Evolutionary conservation across 2,797 vertebrate species (phyloP).

Genomic region (Rhabdophis nuchalis): DNA sequence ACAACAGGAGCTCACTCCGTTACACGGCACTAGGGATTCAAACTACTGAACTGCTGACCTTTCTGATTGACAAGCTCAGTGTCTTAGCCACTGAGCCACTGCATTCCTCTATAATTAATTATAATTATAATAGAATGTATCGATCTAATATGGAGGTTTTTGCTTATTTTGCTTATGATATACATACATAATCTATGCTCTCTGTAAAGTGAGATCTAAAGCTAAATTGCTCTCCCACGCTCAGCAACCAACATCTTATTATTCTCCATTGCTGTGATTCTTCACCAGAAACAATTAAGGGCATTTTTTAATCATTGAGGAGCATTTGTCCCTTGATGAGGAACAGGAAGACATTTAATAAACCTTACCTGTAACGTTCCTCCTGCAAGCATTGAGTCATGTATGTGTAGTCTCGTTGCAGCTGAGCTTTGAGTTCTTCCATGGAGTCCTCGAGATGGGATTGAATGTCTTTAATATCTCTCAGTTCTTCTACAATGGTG

Average conservation of each 20-base stretch:
- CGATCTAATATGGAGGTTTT: neutral
- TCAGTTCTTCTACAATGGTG: slow-evolving; percentile 87
- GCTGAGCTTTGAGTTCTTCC: slow-evolving; percentile 92
- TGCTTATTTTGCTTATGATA: neutral
- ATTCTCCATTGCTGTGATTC: neutral
- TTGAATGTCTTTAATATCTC: slow-evolving; percentile 93
- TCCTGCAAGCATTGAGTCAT: slow-evolving; percentile 98
- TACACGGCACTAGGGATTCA: too few species aligned
- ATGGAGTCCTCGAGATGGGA: slow-evolving; percentile 93
- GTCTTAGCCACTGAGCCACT: too few species aligned
- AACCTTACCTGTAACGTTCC: slow-evolving; percentile 88
- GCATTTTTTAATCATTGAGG: neutral
- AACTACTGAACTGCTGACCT: too few species aligned
- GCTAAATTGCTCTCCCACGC: neutral
- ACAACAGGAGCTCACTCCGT: too few species aligned
- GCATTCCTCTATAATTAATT: too few species aligned
- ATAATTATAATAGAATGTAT: too few species aligned
- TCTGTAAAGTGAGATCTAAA: neutral
- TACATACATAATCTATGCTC: neutral
- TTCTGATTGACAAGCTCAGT: too few species aligned
- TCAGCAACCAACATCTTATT: neutral
- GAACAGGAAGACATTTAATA: neutral
- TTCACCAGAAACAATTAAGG: neutral
- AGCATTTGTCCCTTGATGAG: neutral
- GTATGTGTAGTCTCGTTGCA: slow-evolving; percentile 94